phyloP scores from a whole-genome alignment of 2,888 invertebrate species.

The Drosophila anceps region DNA sequence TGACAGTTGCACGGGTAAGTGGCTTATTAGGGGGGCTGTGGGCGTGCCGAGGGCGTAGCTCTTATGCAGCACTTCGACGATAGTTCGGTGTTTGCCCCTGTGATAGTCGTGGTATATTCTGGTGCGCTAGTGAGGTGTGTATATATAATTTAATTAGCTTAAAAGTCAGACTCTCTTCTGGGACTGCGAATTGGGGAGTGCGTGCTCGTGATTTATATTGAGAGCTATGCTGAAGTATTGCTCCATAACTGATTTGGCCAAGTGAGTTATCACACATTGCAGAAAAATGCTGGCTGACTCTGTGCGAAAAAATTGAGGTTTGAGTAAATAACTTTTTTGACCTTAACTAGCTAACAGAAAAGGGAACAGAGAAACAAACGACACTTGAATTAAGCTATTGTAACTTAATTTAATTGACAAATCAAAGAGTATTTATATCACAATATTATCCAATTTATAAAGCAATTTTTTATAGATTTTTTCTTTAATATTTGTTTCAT shows the following conservation, averaged over 20 bases:
- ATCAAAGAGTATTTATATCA: neutral
- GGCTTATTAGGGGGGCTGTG: conserved; percentile 60
- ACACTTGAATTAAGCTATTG: neutral
- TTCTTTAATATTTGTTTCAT: neutral
- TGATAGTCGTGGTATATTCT: conserved; percentile 22
- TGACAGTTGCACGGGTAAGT: conserved; percentile 57
- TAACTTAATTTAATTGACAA: neutral
- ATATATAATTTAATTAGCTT: conserved; percentile 79
- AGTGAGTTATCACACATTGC: conserved; percentile 45
- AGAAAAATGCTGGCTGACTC: neutral
- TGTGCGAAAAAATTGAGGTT: neutral
- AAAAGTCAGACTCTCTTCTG: conserved; percentile 56
- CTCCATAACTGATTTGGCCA: conserved; percentile 34
- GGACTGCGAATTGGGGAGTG: conserved; percentile 27
- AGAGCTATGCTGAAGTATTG: conserved; percentile 34
- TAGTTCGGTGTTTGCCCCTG: conserved; percentile 7
- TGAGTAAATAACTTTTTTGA: neutral
- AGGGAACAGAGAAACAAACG: neutral
- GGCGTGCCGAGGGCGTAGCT: conserved; percentile 27
- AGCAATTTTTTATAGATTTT: no score
- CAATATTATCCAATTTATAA: neutral
- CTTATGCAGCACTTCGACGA: conserved; percentile 23
- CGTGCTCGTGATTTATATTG: conserved; percentile 69
- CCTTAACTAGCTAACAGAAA: neutral
- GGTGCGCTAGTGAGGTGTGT: conserved; percentile 50